Conservation (phyloP, 1,140 invertebrate species). For the Penaeus indicus region DNA sequence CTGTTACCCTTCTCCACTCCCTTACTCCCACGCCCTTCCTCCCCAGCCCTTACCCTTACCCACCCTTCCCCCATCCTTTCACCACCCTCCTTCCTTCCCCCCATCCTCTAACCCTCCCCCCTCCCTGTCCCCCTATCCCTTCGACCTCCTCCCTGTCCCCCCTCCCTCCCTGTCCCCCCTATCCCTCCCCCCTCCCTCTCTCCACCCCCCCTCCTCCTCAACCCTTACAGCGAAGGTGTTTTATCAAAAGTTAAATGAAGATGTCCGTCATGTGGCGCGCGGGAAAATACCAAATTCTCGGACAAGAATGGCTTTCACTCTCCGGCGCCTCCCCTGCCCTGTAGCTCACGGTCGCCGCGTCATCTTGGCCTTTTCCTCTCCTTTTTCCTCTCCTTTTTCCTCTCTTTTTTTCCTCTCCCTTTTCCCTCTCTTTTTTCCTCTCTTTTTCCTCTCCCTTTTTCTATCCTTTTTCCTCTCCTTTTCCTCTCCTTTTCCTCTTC, state of each 20-base stretch:
- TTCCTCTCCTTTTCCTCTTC: too few relatives aligned
- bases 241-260: constrained; percentile 31
- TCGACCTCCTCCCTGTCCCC: not conserved
- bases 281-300: not conserved
- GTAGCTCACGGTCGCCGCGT: not conserved
- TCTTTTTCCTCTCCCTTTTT: too few relatives aligned
- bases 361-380: too few relatives aligned
- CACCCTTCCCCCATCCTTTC: not conserved
- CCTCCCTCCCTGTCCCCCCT: not conserved
- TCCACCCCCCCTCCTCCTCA: not conserved
- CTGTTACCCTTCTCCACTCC: not conserved
- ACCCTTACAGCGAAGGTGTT: not conserved
- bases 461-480: too few relatives aligned
- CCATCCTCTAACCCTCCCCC: not conserved
- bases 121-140: not conserved
- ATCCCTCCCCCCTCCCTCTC: not conserved
- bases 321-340: not conserved
- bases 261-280: not conserved
- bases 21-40: not conserved
- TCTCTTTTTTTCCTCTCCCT: too few relatives aligned
- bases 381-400: too few relatives aligned
- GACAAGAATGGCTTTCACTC: too few relatives aligned
- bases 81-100: not conserved
- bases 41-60: not conserved
- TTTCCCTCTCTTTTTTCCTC: too few relatives aligned